Evolutionary conservation across 2,797 vertebrate species (phyloP).

Genomic region (Anguilla anguilla): DNA sequence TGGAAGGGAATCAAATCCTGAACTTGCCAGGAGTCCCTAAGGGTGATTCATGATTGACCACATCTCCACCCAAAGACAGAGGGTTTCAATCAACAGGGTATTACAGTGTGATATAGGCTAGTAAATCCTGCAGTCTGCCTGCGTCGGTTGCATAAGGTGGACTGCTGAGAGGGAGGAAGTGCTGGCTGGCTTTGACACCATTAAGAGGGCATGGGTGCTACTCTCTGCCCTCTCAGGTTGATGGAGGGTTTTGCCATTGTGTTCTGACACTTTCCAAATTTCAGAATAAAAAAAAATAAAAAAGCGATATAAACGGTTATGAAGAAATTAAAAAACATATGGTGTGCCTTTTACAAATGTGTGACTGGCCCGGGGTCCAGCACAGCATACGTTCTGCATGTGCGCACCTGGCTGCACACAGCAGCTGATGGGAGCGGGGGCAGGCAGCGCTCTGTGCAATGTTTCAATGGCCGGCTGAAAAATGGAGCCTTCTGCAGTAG

Average conservation of each 20-base stretch:
- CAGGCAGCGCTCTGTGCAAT: constrained; percentile 59
- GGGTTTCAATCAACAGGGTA: not conserved
- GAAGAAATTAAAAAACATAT: not conserved
- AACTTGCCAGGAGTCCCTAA: not conserved
- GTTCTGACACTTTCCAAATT: not conserved
- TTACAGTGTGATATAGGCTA: not conserved
- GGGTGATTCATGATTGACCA: constrained; percentile 1
- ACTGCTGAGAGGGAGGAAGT: not conserved
- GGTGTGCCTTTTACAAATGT: not conserved
- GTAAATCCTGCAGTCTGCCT: constrained; percentile 4
- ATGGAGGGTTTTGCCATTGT: not conserved
- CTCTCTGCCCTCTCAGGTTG: not conserved
- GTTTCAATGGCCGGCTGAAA: constrained; percentile 68
- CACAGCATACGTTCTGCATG: not conserved
- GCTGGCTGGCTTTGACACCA: not conserved
- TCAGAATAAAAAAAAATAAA: not conserved
- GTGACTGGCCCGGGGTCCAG: not conserved
- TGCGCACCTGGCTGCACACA: not conserved
- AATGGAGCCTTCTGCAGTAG: constrained; percentile 68
- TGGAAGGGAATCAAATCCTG: not conserved
- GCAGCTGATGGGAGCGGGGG: constrained; percentile 69
- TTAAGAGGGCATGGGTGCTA: not conserved
- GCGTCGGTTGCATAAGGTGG: not conserved
- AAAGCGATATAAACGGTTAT: not conserved
- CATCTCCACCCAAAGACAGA: not conserved